These are phyloP conservation scores for Halictus ligatus DNA, from an alignment of 2,888 invertebrate species.

Conservation along the genomic window DNA sequence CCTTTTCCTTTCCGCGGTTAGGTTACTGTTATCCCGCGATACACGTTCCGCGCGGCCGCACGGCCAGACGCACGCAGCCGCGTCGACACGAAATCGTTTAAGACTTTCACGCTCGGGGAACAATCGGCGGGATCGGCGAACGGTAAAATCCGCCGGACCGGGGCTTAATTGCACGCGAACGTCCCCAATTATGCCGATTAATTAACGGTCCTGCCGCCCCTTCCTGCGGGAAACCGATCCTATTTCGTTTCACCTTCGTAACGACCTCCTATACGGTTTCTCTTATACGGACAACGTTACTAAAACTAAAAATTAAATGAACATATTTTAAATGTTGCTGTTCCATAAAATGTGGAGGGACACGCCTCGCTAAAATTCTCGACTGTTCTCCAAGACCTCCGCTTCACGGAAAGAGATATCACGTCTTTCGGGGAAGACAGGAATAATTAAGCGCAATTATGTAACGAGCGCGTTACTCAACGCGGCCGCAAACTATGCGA, in stretches of 20 bases:
- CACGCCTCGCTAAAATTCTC: neutral
- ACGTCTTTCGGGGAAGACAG: too few species aligned
- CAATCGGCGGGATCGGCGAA: conserved; percentile 49
- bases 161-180: conserved; percentile 38
- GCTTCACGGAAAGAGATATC: neutral
- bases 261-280: too few species aligned
- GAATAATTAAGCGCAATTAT: conserved; percentile 22
- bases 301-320: neutral
- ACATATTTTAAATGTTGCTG: neutral
- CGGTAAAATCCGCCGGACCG: conserved; percentile 43
- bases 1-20: conserved; percentile 42
- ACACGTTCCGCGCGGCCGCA: conserved; percentile 37
- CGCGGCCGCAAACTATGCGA: conserved; percentile 27
- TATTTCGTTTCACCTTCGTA: neutral
- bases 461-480: conserved; percentile 24
- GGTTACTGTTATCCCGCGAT: conserved; percentile 45
- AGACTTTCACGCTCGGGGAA: conserved; percentile 57
- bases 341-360: neutral
- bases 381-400: neutral
- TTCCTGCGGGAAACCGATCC: neutral
- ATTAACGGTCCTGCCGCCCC: conserved; percentile 14
- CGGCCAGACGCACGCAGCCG: conserved; percentile 17
- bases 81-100: conserved; percentile 40
- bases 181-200: conserved; percentile 36
- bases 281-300: neutral